Evolutionary conservation across 2,888 invertebrate genomes (phyloP).

Genomic region (Amiota communis): DNA sequence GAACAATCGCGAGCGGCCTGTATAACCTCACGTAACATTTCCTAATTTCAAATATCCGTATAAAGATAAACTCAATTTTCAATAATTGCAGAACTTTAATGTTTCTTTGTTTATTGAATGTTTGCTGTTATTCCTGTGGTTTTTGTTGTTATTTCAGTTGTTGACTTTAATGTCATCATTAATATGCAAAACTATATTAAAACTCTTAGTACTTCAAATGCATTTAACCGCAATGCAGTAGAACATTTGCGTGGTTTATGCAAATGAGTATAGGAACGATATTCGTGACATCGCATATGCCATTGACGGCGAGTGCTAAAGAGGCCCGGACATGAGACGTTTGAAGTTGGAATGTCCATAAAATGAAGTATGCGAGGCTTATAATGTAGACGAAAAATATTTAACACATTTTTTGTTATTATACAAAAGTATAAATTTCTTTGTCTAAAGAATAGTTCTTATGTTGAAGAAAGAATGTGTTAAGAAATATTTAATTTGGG

Average conservation of each 20-base stretch:
- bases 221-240: constrained; percentile 44
- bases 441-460: not conserved
- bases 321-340: constrained; percentile 16
- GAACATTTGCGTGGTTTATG: constrained; percentile 43
- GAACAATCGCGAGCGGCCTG: too few species aligned
- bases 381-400: not conserved
- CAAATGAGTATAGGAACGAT: constrained; percentile 49
- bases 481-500: too few species aligned
- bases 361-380: constrained; percentile 34
- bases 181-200: constrained; percentile 30
- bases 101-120: too few species aligned
- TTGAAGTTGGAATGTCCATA: constrained; percentile 51
- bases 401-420: not conserved
- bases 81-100: too few species aligned
- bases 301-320: constrained; percentile 36
- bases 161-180: constrained; percentile 39
- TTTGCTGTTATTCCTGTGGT: not conserved
- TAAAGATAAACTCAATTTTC: too few species aligned
- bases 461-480: too few species aligned
- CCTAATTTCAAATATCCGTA: too few species aligned
- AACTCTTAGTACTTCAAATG: constrained; percentile 33
- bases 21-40: too few species aligned
- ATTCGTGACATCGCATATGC: constrained; percentile 14
- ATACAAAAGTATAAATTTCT: not conserved
- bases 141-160: constrained; percentile 29